These are phyloP conservation scores for Pitangus sulphuratus DNA, from an alignment of 2,797 vertebrate genomes.

Conservation along the genomic window DNA sequence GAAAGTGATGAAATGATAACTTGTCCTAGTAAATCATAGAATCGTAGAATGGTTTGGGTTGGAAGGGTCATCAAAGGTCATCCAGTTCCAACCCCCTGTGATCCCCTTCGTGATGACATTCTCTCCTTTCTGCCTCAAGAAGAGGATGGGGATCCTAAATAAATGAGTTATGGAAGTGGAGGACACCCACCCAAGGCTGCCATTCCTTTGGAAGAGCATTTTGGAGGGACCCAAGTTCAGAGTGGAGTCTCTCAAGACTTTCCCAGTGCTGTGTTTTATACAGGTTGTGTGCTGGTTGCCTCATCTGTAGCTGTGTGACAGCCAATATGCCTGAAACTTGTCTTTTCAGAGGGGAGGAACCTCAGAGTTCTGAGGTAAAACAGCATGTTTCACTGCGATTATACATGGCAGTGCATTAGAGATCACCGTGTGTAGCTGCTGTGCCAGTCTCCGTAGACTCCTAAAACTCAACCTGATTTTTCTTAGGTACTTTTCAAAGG, in stretches of 20 bases:
- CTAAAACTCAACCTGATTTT: background rate
- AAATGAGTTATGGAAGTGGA: background rate
- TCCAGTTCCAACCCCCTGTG: background rate
- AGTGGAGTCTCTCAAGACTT: background rate
- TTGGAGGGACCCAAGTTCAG: background rate
- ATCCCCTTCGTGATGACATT: background rate
- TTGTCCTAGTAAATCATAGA: background rate
- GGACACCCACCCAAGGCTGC: background rate
- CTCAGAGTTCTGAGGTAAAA: background rate
- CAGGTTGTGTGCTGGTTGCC: background rate
- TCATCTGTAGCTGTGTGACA: background rate
- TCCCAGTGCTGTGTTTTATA: background rate
- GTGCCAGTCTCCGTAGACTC: too few relatives aligned
- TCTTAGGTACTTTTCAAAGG: background rate
- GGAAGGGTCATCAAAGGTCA: background rate
- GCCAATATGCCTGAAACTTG: background rate
- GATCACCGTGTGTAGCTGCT: background rate
- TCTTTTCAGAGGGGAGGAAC: background rate
- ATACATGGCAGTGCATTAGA: background rate
- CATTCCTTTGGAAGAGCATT: background rate
- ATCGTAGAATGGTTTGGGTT: background rate
- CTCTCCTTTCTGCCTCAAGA: background rate
- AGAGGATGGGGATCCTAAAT: background rate
- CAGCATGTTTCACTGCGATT: background rate
- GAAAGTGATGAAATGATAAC: background rate